These are phyloP conservation scores for Diprion similis DNA, from an alignment of 1,140 invertebrate species.

Conservation along the genomic window DNA sequence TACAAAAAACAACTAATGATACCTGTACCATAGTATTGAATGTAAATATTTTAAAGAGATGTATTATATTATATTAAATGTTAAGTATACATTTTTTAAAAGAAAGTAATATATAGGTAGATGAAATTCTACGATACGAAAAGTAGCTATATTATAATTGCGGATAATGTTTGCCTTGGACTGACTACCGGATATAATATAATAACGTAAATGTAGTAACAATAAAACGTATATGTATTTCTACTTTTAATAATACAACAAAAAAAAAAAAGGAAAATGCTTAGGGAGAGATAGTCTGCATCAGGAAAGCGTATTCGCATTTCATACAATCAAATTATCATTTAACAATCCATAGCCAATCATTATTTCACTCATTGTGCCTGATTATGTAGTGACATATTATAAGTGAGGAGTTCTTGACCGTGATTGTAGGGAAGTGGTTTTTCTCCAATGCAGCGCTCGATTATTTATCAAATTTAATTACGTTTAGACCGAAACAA, in stretches of 20 bases:
- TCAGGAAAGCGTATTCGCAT: conserved; percentile 49
- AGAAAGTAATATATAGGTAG: conserved; percentile 63
- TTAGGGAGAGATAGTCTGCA: conserved; percentile 48
- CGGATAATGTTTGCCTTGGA: conserved; percentile 62
- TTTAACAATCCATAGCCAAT: conserved; percentile 32
- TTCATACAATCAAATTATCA: conserved; percentile 34
- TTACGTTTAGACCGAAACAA: not conserved
- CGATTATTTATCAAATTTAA: conserved; percentile 9
- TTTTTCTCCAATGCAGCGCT: conserved; percentile 18
- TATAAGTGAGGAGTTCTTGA: conserved; percentile 7
- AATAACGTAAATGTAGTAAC: conserved; percentile 29
- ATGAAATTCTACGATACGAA: conserved; percentile 39
- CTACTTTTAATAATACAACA: conserved; percentile 42
- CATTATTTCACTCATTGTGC: conserved; percentile 44
- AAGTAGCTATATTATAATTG: conserved; percentile 57
- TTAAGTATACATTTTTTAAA: conserved; percentile 63
- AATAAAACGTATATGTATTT: conserved; percentile 10
- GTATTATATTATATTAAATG: conserved; percentile 52
- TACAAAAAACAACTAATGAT: conserved; percentile 50
- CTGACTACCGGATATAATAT: conserved; percentile 55
- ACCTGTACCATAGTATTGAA: conserved; percentile 57
- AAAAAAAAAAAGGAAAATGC: conserved; percentile 32
- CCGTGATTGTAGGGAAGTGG: not conserved
- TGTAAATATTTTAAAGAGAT: conserved; percentile 60
- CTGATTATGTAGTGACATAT: conserved; percentile 37